Evolutionary conservation across 2,113 vertebrate species (phyloP), one percentile per base, ranked within the genome.

Genomic region (Chaetura pelagica): DNA sequence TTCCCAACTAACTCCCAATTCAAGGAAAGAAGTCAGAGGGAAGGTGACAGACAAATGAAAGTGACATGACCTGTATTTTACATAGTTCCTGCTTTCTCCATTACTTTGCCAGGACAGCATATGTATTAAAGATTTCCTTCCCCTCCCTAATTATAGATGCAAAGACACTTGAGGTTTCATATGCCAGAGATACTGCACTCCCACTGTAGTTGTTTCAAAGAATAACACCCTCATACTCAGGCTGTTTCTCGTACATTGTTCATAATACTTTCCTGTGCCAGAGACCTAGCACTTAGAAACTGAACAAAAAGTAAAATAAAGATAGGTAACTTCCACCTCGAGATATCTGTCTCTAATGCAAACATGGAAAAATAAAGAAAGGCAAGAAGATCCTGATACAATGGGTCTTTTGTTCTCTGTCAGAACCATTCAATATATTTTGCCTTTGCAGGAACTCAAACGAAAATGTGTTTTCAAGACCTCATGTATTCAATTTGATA

Each of bases 291-390:
- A 91, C 44, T 66, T 35, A 87, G 54, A 23, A 93, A 66, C 44
- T 22, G 19, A 73, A 64, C 23, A 62, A 73, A 87, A 85, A 80
- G 51, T 69, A 66, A 93, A 91, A 91, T 52, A 93, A 85, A 90
- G 84, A 87, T 49, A 93, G 78, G 69, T 77, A 87, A 83, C 91
- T 90, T 87, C 63, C 63, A 95, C 82, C 42, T 73, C 82, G 35
- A 84, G n/a, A 8, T 51, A 87, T 73, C 42, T 76, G 34, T 66
- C 87, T 91, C 58, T 42, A 94, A 95, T 58, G 72, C 75, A 93
- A 91, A 89, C 44, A 91, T n/a, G 89, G 89, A 93, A 69, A 90
- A 90, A 96, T 91, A 89, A 90, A 90, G 74, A 83, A 87, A 80
- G 29, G 51, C 54, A 90, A 86, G 73, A 87, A 76, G 62, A 58